Base-by-base conservation (phyloP, 2,797 vertebrate species). In the Glossophaga mutica region DNA sequence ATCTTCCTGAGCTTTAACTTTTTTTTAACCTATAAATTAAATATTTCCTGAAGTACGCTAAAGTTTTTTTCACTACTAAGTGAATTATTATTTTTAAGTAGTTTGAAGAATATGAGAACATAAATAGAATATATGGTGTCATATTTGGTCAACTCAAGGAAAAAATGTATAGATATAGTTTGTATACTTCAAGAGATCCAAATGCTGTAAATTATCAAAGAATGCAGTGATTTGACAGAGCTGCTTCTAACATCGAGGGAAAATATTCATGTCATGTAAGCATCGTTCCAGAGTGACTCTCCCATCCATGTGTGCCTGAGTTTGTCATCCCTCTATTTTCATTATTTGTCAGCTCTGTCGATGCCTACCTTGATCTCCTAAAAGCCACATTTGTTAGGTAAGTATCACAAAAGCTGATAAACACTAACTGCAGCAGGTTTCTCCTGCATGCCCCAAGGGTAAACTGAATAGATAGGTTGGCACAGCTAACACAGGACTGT, bases 401-500 rank as follows among this genome's bases (percentile, higher is more conserved):
- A 96, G 82, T 74, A 92, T 44, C 22, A 65, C 65, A 88, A 85
- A 92, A 89, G 10, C 55, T 91, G 88, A 87, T 65, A 71, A 94
- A 94, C 24, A 87, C 15, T 32, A 82, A 77, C 62, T 83, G 79
- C 46, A 82, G 82, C 32, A 82, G 79, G 37, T 81, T 94, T 92
- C 50, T 94, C 67, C 76, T 82, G n/a, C 87, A 59, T 46, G 42
- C 55, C 82, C 62, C 50, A 71, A 62, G 55, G 37, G 95, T n/a
- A 92, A 92, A 71, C 65, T 89, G 16, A 92, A 44, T 42, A 92
- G 82, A 87, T 68, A 83, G 15, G 21, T 92, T 6, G 5, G 68
- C 83, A 59, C 21, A 50, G 77, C 29, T 91, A 42, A 93, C 95
- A 76, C 32, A 59, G 21, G 19, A 84, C 78, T 48, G 78, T 67